Base-by-base conservation (phyloP, 2,797 vertebrate species). In the Pogoniulus pusillus region DNA sequence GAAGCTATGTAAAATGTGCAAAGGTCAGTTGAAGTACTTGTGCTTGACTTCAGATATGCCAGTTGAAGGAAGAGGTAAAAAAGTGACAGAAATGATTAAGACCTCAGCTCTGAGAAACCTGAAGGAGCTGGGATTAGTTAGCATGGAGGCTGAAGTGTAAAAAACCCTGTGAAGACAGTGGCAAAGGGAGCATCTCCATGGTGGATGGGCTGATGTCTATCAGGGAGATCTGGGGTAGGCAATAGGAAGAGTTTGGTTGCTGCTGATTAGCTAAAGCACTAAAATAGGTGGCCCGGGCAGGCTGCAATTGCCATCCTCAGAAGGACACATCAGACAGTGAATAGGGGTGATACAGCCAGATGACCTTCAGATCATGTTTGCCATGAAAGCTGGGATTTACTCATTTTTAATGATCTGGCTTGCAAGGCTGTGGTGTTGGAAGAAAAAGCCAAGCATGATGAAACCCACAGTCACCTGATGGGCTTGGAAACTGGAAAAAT, bases 201-300 rank as follows among this genome's bases (percentile, higher is more conserved):
- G 12, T 0, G 1, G 32, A 17, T 0, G 0, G 37, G 24, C 89
- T 53, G 39, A 22, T 12, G 9, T 32, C 35, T n/a, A 0, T 12
- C 41, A 45, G 60, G 62, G 49, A 45, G 22, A 22, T 30, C 37
- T 41, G 57, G 62, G 10, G 16, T 8, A 16, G 60, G 41, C 68
- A n/a, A 2, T 4, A 16, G 63, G 71, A 68, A 75, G 63, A 71
- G 39, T 29, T 37, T 74, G 26, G 22, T 87, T 87, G 39, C 30
- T 78, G 35, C 41, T 32, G 24, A 62, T 49, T 55, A 55, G 53
- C 35, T 49, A 29, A 29, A 74, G 49, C 53, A 12, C 53, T 87
- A 60, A 51, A 90, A 51, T 2, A 66, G 37, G 29, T 62, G n/a
- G 26, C 30, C 53, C 3, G 5, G 45, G 60, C 45, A 57, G 13